Evolutionary conservation across 2,888 invertebrate species (phyloP).

Genomic region (Volucella inflata): DNA sequence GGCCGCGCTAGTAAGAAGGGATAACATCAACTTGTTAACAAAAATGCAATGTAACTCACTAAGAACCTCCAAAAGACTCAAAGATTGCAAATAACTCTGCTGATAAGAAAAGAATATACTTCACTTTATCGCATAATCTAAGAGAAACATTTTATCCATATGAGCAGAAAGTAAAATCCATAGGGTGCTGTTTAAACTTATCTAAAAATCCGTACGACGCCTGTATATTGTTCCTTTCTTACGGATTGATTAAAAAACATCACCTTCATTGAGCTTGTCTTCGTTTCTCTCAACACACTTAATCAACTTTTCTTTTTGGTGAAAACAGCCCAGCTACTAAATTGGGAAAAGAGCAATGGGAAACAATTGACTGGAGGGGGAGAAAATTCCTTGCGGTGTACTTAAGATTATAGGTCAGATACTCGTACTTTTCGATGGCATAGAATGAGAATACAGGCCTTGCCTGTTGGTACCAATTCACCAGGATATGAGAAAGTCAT

Average conservation of each 20-base stretch:
- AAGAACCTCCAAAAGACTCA: too few relatives aligned
- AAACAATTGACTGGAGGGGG: slow-evolving; percentile 59
- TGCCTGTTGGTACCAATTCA: slow-evolving; percentile 30
- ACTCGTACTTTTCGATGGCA: slow-evolving; percentile 44
- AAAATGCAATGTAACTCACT: too few relatives aligned
- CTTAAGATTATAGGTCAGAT: slow-evolving; percentile 71
- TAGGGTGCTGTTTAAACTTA: slow-evolving; percentile 9
- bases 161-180: too few relatives aligned
- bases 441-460: slow-evolving; percentile 32
- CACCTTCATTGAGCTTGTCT: slow-evolving; percentile 19
- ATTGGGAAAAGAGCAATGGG: slow-evolving; percentile 29
- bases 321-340: slow-evolving; percentile 6
- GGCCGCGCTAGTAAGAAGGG: too few relatives aligned
- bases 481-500: slow-evolving; percentile 39
- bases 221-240: slow-evolving; percentile 1
- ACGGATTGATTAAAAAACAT: not conserved
- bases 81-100: too few relatives aligned
- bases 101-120: too few relatives aligned
- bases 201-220: not conserved
- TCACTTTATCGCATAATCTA: too few relatives aligned
- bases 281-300: not conserved
- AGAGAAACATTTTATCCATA: too few relatives aligned
- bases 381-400: slow-evolving; percentile 65
- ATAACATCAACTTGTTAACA: too few relatives aligned
- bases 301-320: slow-evolving; percentile 30